Evolutionary conservation across 1,140 invertebrate species (phyloP), one percentile per base, ranked within the genome.

Genomic region (Macrobrachium nipponense): DNA sequence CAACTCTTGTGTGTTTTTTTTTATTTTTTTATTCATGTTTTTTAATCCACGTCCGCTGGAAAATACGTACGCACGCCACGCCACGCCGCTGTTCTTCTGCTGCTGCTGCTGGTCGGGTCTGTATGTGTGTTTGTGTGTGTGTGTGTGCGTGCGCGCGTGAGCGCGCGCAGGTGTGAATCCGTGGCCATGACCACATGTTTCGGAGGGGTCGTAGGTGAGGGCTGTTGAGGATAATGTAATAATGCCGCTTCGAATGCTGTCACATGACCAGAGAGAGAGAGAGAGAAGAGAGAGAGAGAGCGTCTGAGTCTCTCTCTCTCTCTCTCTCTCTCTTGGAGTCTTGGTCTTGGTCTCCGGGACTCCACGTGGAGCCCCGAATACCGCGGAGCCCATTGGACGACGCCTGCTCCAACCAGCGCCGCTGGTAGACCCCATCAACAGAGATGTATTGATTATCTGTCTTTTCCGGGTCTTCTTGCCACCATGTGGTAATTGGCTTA

Each of bases 371-470:
- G 43, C 64, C 17, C 17, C 17, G 17, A 10, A 18, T 17, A 36
- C 20, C 64, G 36, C 0, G 62, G n/a, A 43, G 15, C 43, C 70
- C 23, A 81, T 81, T 81, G 80, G 80, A n/a, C 7, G 11, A 10
- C n/a, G 18, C 14, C 59, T 44, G 23, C 20, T 18, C 77, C 77
- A 80, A 80, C 12, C 70, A 3, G 0, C 20, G 36, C 51, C 5
- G 51, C 59, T 60, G 23, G 60, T 64, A 17, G 23, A 36, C 80
- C 80, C 80, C 80, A 73, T 81, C 80, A 81, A 73, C 66, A 81
- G 64, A 81, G 80, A 81, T 81, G 80, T 81, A 81, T 81, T 81
- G 80, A 81, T 81, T 81, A 81, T 81, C 80, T 81, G 80, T 72
- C 80, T 81, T 81, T 81, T 81, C 80, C 60, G 51, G 61, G 18